Evolutionary conservation across 2,797 vertebrate genomes (phyloP).

Genomic region (Etheostoma nigrum): DNA sequence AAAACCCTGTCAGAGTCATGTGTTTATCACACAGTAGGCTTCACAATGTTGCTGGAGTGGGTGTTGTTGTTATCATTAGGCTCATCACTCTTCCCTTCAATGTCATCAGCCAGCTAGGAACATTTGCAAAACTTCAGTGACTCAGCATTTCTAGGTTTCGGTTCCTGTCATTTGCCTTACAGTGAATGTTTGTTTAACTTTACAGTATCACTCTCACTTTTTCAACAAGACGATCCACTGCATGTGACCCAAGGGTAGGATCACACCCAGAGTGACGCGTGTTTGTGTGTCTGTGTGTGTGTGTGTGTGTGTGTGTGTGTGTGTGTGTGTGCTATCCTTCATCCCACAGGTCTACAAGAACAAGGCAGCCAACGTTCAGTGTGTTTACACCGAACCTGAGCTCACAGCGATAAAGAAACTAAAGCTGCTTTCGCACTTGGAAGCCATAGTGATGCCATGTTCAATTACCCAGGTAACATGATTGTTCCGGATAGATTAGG

Average conservation of each 20-base stretch:
- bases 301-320: slow-evolving; percentile 39
- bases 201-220: slow-evolving; percentile 27
- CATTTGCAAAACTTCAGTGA: slow-evolving; percentile 51
- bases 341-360: slow-evolving; percentile 67
- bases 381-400: slow-evolving; percentile 53
- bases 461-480: slow-evolving; percentile 49
- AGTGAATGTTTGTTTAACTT: slow-evolving; percentile 35
- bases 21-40: slow-evolving; percentile 56
- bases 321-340: slow-evolving; percentile 62
- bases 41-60: slow-evolving; percentile 25
- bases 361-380: slow-evolving; percentile 45
- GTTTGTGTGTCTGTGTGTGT: slow-evolving; percentile 27
- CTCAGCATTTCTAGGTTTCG: slow-evolving; percentile 63
- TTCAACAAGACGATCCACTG: slow-evolving; percentile 27
- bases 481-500: slow-evolving; percentile 46
- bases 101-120: slow-evolving; percentile 58
- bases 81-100: slow-evolving; percentile 42
- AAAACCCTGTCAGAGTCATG: slow-evolving; percentile 46
- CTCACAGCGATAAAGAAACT: slow-evolving; percentile 46
- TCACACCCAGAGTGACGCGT: slow-evolving; percentile 68
- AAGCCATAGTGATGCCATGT: slow-evolving; percentile 17
- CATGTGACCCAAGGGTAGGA: slow-evolving; percentile 41
- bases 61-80: slow-evolving; percentile 60
- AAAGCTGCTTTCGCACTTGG: slow-evolving; percentile 32
- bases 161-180: slow-evolving; percentile 9